Evolutionary conservation across 2,113 vertebrate genomes (phyloP).

Genomic region (Myodes glareolus): DNA sequence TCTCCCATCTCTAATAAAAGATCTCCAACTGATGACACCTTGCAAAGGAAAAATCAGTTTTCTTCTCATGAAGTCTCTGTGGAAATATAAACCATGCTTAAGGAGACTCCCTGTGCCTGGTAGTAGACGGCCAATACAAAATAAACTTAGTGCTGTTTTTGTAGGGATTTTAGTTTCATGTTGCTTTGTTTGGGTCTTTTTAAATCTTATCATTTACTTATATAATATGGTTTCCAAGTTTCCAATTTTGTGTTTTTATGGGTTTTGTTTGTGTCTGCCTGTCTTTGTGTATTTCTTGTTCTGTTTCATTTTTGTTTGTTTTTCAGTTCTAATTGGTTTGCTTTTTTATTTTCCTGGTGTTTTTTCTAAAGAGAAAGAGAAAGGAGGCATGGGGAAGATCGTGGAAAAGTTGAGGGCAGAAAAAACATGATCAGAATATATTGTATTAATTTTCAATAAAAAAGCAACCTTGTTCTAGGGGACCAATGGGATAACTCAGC

Average conservation of each 20-base stretch:
- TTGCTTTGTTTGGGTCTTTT: neutral
- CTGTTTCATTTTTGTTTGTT: too few relatives aligned
- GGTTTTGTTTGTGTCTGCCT: neutral
- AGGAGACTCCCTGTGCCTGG: neutral
- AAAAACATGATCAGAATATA: neutral
- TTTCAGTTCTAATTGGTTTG: neutral
- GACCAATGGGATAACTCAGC: neutral
- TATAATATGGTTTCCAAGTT: too few relatives aligned
- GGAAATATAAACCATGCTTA: neutral
- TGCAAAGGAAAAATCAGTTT: neutral
- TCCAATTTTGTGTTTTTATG: neutral
- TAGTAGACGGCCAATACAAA: neutral
- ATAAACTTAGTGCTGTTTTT: neutral
- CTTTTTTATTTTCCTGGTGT: neutral
- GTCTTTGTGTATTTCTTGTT: neutral
- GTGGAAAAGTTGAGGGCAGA: neutral
- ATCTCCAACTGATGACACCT: neutral
- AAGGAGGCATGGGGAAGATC: neutral
- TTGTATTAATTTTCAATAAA: neutral
- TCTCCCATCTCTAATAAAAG: neutral
- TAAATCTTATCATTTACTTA: neutral
- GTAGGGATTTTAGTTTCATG: too few relatives aligned
- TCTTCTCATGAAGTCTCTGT: neutral
- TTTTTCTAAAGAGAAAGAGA: neutral
- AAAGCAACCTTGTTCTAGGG: neutral